phyloP scores from a whole-genome alignment of 2,797 vertebrate species.

The Pogoniulus pusillus region DNA sequence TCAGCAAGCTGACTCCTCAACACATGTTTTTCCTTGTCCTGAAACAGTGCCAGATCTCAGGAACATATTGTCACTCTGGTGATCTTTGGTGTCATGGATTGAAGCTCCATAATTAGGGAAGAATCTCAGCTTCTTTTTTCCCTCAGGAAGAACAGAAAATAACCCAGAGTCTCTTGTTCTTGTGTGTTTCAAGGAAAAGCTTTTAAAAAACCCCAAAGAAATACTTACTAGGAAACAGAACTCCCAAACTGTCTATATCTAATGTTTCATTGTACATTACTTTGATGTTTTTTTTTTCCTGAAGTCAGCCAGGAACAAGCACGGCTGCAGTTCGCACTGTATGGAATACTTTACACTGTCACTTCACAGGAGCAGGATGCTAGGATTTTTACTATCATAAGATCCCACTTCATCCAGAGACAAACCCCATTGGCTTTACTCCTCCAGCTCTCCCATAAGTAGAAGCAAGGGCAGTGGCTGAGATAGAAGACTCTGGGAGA shows the following conservation, averaged over 20 bases:
- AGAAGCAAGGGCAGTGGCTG: not conserved
- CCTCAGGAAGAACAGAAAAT: not conserved
- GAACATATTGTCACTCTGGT: slow-evolving; percentile 47
- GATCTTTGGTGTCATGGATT: slow-evolving; percentile 38
- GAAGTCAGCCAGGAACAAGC: not conserved
- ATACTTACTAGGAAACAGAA: not conserved
- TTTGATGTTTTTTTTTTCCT: slow-evolving; percentile 20
- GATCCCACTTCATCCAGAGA: not conserved
- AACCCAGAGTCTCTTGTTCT: not conserved
- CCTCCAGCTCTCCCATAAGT: not conserved
- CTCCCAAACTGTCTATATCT: not conserved
- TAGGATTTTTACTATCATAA: slow-evolving; percentile 6
- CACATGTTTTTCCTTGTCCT: slow-evolving; percentile 36
- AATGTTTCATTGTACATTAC: slow-evolving; percentile 11
- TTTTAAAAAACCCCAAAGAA: not conserved
- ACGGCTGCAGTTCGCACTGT: not conserved
- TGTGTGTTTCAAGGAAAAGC: slow-evolving; percentile 1
- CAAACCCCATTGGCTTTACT: not conserved
- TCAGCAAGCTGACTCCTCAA: slow-evolving; percentile 26
- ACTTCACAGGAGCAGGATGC: not conserved
- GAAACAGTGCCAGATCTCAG: slow-evolving; percentile 53
- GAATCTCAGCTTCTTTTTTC: not conserved
- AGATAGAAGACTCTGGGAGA: not conserved
- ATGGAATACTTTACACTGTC: not conserved
- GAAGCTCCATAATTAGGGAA: slow-evolving; percentile 28